phyloP scores from a whole-genome alignment of 2,797 vertebrate species.

The Halcyon badia region DNA sequence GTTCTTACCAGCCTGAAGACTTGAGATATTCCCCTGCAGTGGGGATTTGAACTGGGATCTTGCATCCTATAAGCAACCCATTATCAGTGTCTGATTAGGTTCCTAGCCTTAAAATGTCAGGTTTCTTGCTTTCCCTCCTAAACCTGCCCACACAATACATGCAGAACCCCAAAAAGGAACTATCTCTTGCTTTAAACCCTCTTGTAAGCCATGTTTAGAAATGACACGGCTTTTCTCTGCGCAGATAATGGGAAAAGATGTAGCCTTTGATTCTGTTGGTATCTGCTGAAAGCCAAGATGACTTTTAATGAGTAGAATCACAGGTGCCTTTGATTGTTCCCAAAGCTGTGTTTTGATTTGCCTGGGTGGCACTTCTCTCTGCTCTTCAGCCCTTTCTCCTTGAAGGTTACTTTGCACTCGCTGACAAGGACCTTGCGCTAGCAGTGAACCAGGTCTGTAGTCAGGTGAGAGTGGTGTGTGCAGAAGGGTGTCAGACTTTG shows the following conservation, averaged over 20 bases:
- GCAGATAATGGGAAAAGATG: not conserved
- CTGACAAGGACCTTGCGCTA: not conserved
- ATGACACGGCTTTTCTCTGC: not conserved
- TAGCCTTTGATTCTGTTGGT: not conserved
- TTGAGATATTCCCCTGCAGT: not conserved
- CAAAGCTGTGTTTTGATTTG: slow-evolving; percentile 14
- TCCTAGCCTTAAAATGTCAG: not conserved
- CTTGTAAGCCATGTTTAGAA: not conserved
- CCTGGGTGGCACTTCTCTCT: not conserved
- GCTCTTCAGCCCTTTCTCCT: not conserved
- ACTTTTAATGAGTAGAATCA: not conserved
- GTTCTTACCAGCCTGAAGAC: not conserved
- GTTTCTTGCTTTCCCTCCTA: not conserved
- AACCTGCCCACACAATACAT: not conserved
- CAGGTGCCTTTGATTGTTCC: slow-evolving; percentile 10
- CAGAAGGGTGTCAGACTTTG: not conserved
- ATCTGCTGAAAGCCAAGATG: not conserved
- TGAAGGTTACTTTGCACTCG: not conserved
- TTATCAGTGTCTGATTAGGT: not conserved
- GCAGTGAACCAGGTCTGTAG: not conserved
- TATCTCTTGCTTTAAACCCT: not conserved
- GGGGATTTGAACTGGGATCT: not conserved
- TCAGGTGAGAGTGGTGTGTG: not conserved
- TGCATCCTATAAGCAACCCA: not conserved
- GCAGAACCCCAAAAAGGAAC: not conserved